Evolutionary conservation across 2,888 invertebrate genomes (phyloP).

Genomic region (Opisthograptis luteolata): DNA sequence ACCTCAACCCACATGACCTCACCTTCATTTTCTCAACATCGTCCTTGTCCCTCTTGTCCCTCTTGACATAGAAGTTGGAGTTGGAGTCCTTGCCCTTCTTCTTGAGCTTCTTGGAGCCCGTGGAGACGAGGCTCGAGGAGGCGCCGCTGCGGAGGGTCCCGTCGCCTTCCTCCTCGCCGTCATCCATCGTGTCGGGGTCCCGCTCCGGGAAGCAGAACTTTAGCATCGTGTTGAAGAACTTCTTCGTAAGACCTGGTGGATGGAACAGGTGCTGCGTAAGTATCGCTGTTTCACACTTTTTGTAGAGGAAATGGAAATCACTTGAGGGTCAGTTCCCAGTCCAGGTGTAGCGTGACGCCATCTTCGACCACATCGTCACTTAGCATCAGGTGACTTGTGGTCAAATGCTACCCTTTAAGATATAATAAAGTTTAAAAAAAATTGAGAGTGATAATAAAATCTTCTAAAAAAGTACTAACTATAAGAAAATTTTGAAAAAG

Average conservation of each 20-base stretch:
- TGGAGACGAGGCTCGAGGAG: constrained; percentile 66
- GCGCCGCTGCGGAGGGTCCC: constrained; percentile 61
- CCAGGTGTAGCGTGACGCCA: too few relatives aligned
- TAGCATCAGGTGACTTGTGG: too few relatives aligned
- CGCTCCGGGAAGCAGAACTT: constrained; percentile 99
- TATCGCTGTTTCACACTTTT: too few relatives aligned
- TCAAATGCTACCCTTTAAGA: too few relatives aligned
- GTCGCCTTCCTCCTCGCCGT: constrained; percentile 83
- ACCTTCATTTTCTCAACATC: constrained; percentile 99
- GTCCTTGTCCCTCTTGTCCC: constrained; percentile 92
- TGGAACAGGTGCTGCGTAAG: background rate
- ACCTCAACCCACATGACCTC: too few relatives aligned
- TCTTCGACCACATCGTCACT: too few relatives aligned
- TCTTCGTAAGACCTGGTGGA: constrained; percentile 91
- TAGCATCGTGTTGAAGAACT: constrained; percentile 98
- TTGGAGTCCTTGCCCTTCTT: constrained; percentile 89
- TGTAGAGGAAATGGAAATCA: too few relatives aligned
- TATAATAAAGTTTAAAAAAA: too few relatives aligned
- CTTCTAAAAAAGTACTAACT: too few relatives aligned
- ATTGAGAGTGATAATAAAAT: too few relatives aligned
- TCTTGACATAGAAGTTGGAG: constrained; percentile 95
- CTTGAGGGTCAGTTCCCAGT: too few relatives aligned
- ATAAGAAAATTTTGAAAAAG: too few relatives aligned
- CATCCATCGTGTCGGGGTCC: constrained; percentile 93
- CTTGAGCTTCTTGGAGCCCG: constrained; percentile 80